Base-by-base conservation (phyloP, 2,797 vertebrate genomes). In the Chrosomus eos region DNA sequence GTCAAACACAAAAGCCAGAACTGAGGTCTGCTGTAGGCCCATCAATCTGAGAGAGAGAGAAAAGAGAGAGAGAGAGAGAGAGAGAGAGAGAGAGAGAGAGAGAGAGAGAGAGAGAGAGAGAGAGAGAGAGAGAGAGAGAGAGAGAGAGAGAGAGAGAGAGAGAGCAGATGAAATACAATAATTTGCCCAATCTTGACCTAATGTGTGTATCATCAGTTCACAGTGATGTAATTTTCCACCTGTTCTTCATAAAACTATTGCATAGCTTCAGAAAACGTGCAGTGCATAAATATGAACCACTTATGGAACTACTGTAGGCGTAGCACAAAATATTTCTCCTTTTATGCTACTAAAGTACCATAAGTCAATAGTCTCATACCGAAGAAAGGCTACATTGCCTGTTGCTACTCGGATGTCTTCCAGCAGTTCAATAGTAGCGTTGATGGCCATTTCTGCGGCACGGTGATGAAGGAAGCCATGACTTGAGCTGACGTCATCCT, bases 1-100 rank as follows among this genome's bases (percentile, higher is more conserved):
- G 90, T 95, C 95, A 5, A 96, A 93, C 31, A 95, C 94, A 80
- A 95, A 93, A 87, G 92, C 94, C 79, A 95, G 40, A 36, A 88
- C 90, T 7, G 92, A 66, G 33, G 91, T 89, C 70, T 92, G 91
- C 18, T 87, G 90, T 43, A 95, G 87, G 11, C 92, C 95, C 90
- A 95, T 90, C 74, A 95, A 67, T 76, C 94, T 95, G 85, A 0
- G 1, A 10, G 18, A 45, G 43, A 45, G 18, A 33, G 33, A 33
- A 33, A 4, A 33, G 31, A 33, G 33, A 33, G 33, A 33, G 33
- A 33, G 33, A 33, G 43, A 45, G 18, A 33, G 33, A 33, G 33
- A 33, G 33, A 33, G 31, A 33, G 33, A 33, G 33, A 33, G 33
- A 33, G 33, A 33, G 33, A 33, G 33, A 33, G 33, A 33, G 31